Percentiles rank a stretch among this genome's conserved stretches.
Evolutionary conservation across 2,888 invertebrate species (phyloP).

Genomic region (Nephrotoma guestfalica): DNA sequence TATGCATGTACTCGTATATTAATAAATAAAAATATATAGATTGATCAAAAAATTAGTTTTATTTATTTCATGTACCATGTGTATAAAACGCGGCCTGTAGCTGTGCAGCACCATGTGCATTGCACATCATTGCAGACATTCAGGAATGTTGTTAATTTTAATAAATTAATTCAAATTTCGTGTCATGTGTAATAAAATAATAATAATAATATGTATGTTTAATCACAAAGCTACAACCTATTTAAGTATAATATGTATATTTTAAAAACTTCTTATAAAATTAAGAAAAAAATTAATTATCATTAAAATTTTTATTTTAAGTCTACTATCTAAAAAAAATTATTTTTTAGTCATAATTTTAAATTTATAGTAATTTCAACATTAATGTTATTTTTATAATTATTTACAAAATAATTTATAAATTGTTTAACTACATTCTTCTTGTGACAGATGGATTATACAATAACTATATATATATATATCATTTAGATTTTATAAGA

Average conservation of each 20-base stretch:
- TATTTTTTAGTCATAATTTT: neutral
- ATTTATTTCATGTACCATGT: neutral
- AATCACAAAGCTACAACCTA: neutral
- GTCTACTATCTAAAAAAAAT: neutral
- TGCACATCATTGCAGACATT: neutral
- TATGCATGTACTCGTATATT: neutral
- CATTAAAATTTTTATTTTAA: neutral
- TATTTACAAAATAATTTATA: neutral
- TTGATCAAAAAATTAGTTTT: neutral
- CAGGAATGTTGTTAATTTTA: neutral
- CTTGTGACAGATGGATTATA: neutral
- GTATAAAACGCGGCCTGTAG: neutral
- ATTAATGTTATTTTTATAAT: neutral
- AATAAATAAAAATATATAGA: neutral
- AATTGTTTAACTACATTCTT: neutral
- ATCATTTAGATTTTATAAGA: neutral
- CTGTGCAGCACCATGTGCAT: neutral
- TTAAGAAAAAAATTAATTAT: neutral
- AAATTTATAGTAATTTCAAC: neutral
- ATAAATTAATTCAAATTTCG: neutral
- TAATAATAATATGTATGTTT: neutral
- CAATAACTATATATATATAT: neutral
- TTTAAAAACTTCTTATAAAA: neutral
- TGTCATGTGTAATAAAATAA: neutral
- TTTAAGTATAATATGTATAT: neutral